Conservation (phyloP, 2,113 vertebrate genomes). For the Sterrhoptilus dennistouni region DNA sequence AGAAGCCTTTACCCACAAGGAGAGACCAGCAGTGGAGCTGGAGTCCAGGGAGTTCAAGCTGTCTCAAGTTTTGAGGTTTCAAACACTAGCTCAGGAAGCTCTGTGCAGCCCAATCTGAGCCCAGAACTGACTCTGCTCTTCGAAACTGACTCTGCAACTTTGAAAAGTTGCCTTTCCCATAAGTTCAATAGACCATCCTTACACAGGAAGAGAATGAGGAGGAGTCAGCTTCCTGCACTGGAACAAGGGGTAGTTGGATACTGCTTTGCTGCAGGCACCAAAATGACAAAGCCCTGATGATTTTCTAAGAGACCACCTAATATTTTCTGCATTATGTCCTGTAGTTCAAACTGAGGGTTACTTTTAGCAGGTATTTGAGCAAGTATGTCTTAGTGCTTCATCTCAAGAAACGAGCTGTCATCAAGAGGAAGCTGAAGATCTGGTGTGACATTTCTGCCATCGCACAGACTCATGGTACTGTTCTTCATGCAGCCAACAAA, state of each 20-base stretch:
- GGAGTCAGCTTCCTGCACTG: too few species aligned
- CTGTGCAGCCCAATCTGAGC: background rate
- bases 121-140: background rate
- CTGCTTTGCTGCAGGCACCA: background rate
- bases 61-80: background rate
- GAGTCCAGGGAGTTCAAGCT: rapidly evolving
- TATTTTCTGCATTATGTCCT: background rate
- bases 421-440: background rate
- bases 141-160: too few species aligned
- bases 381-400: background rate
- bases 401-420: background rate
- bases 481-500: background rate
- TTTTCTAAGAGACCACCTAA: background rate
- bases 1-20: background rate
- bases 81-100: rapidly evolving
- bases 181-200: background rate
- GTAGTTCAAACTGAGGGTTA: background rate
- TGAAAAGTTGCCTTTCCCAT: background rate
- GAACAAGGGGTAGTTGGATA: background rate
- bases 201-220: background rate
- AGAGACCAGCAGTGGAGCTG: rapidly evolving
- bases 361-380: background rate
- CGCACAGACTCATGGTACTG: background rate
- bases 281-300: background rate
- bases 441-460: background rate